These are phyloP conservation scores for Pollicipes pollicipes DNA, from an alignment of 1,140 invertebrate species.

Conservation along the genomic window DNA sequence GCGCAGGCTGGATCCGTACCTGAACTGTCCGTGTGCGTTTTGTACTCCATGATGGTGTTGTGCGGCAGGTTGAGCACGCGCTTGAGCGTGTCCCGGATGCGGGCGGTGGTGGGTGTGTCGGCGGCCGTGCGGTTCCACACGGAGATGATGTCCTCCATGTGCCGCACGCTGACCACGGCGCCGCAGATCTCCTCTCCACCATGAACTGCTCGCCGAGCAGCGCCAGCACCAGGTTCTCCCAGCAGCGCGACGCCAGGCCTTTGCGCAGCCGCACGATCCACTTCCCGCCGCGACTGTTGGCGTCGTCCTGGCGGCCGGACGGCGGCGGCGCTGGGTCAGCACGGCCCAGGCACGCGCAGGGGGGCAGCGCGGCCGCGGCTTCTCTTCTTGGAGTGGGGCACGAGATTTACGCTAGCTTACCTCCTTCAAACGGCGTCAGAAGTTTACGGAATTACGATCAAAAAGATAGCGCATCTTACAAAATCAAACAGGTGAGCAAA, in stretches of 20 bases:
- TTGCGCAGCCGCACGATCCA: constrained; percentile 90
- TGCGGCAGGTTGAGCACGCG: constrained; percentile 83
- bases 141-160: constrained; percentile 92
- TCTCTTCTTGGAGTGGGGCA: too few species aligned
- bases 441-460: too few species aligned
- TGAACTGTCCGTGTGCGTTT: too few species aligned
- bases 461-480: too few species aligned
- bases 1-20: too few species aligned
- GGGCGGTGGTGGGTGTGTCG: constrained; percentile 63
- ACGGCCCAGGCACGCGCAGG: too few species aligned
- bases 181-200: constrained; percentile 96
- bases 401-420: too few species aligned
- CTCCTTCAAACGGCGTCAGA: too few species aligned
- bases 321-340: too few species aligned
- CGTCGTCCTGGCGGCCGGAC: constrained; percentile 46
- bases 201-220: constrained; percentile 98
- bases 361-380: too few species aligned
- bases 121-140: constrained; percentile 92
- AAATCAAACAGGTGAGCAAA: too few species aligned
- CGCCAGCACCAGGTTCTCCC: constrained; percentile 96
- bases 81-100: constrained; percentile 85
- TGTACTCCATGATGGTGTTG: too few species aligned
- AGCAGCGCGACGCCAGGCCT: constrained; percentile 83
- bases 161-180: constrained; percentile 83
- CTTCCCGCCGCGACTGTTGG: constrained; percentile 88